These are phyloP conservation scores for Calliopsis andreniformis DNA, from an alignment of 1,140 invertebrate genomes.

Conservation along the genomic window DNA sequence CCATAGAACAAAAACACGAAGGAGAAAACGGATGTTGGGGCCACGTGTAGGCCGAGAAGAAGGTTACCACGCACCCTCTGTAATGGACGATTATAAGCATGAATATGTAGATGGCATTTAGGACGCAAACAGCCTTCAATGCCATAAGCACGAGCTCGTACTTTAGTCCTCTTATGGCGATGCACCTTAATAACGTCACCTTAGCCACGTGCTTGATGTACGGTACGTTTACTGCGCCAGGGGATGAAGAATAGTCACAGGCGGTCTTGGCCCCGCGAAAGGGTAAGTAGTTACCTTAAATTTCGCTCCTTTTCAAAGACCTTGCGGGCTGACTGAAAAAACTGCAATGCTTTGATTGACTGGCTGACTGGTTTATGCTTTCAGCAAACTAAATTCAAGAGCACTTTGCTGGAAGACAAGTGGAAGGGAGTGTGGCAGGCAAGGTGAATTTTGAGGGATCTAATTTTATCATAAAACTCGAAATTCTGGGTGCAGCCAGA, in stretches of 20 bases:
- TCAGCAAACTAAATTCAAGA: too few species aligned
- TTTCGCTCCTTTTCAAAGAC: background rate
- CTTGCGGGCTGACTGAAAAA: background rate
- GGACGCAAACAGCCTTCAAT: conserved; percentile 37
- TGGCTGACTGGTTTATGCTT: too few species aligned
- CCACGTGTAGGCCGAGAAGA: conserved; percentile 11
- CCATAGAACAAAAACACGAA: conserved; percentile 7
- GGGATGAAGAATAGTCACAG: conserved; percentile 15
- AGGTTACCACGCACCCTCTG: conserved; percentile 1
- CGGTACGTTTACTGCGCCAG: background rate
- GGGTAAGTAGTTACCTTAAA: background rate
- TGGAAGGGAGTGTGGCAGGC: too few species aligned
- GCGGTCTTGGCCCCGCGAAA: too few species aligned
- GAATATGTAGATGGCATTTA: conserved; percentile 60
- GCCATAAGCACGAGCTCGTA: conserved; percentile 37
- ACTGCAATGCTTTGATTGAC: background rate
- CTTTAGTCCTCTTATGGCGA: conserved; percentile 29
- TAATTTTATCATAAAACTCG: too few species aligned
- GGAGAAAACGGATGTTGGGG: conserved; percentile 12
- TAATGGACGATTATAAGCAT: conserved; percentile 58
- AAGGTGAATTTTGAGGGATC: too few species aligned
- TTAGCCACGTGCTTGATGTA: conserved; percentile 33
- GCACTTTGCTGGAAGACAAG: too few species aligned
- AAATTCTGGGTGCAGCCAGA: too few species aligned
- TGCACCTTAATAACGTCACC: conserved; percentile 43